Conservation (phyloP, 2,797 vertebrate genomes). For the Periophthalmus magnuspinnatus region DNA sequence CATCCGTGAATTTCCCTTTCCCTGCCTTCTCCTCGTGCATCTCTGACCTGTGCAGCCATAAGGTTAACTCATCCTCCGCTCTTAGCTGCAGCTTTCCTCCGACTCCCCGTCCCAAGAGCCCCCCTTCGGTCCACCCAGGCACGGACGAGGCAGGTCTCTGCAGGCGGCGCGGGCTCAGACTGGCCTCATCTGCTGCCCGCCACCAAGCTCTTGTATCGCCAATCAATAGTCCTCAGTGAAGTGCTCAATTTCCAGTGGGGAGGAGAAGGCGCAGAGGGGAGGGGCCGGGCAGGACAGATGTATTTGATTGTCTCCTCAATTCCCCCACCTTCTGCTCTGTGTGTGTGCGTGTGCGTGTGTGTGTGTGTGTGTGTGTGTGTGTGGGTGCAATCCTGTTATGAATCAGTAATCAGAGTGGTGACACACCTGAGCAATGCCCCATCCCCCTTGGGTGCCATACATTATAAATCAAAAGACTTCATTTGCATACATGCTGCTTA, state of each 20-base stretch:
- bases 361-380: no score
- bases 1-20: slow-evolving; percentile 3
- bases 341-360: slow-evolving; percentile 41
- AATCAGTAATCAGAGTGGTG: slow-evolving; percentile 83
- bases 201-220: slow-evolving; percentile 68
- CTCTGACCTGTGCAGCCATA: slow-evolving; percentile 28
- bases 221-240: slow-evolving; percentile 80
- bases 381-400: slow-evolving; percentile 72
- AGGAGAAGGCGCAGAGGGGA: slow-evolving; percentile 54
- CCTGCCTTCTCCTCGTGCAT: slow-evolving; percentile 22
- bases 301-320: slow-evolving; percentile 81
- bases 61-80: slow-evolving; percentile 64
- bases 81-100: slow-evolving; percentile 43
- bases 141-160: slow-evolving; percentile 46
- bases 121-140: slow-evolving; percentile 26
- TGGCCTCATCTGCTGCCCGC: slow-evolving; percentile 75
- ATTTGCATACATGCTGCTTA: slow-evolving; percentile 83
- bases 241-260: slow-evolving; percentile 78
- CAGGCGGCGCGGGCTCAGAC: slow-evolving; percentile 49
- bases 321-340: slow-evolving; percentile 71
- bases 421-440: slow-evolving; percentile 83
- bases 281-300: slow-evolving; percentile 67
- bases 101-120: slow-evolving; percentile 46
- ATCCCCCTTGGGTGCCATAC: slow-evolving; percentile 81
- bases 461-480: slow-evolving; percentile 85